Evolutionary conservation across 2,797 vertebrate species (phyloP).

Genomic region (Platalea minor): DNA sequence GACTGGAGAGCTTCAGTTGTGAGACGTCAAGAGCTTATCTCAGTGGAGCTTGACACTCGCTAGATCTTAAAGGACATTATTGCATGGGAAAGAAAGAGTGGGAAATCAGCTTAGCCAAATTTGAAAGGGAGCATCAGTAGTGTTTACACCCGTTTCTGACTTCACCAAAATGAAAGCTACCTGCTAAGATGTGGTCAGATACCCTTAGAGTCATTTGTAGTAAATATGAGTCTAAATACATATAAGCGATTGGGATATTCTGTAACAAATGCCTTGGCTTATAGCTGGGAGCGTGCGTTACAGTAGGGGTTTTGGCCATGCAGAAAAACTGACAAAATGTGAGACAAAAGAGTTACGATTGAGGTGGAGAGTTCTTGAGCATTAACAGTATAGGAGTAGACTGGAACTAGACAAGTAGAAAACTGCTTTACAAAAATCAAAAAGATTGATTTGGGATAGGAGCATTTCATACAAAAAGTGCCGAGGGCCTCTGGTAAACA

Average conservation of each 20-base stretch:
- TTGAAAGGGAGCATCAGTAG: background rate
- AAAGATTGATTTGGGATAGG: background rate
- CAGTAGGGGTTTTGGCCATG: background rate
- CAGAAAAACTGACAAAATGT: background rate
- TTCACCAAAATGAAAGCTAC: background rate
- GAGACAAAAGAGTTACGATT: background rate
- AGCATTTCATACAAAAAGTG: background rate
- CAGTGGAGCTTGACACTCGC: background rate
- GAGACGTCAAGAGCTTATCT: background rate
- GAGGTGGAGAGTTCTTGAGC: background rate
- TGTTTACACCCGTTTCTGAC: background rate
- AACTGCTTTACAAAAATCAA: background rate
- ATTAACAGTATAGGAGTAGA: background rate
- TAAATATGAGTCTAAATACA: background rate
- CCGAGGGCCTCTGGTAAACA: background rate
- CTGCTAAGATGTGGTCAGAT: background rate
- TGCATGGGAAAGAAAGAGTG: background rate
- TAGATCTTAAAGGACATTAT: background rate
- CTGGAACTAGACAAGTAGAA: background rate
- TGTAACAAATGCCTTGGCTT: background rate
- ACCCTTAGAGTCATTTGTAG: background rate
- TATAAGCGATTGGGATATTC: background rate
- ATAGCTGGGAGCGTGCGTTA: background rate
- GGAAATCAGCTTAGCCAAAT: background rate
- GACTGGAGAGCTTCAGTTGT: background rate